Conservation (phyloP, 2,113 vertebrate genomes). For the Oxyura jamaicensis region DNA sequence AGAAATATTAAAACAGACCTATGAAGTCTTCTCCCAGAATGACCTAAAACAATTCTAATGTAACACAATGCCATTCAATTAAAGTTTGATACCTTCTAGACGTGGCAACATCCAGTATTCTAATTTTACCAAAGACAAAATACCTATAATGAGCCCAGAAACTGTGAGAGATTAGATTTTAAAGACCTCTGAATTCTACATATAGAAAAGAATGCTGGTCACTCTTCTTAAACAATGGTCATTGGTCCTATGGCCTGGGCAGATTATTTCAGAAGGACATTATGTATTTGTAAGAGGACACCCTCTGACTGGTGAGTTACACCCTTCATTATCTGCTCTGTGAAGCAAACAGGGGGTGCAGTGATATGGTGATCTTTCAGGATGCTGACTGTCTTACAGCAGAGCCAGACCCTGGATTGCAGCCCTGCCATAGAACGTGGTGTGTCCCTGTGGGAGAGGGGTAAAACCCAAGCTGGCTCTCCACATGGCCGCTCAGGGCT, state of each 20-base stretch:
- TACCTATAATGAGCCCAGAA: background rate
- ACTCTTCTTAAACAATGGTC: background rate
- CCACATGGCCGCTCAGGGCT: background rate
- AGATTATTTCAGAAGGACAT: background rate
- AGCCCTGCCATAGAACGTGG: accelerated
- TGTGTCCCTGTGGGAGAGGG: background rate
- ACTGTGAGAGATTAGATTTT: background rate
- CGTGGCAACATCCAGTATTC: background rate
- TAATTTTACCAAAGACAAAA: background rate
- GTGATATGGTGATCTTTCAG: accelerated
- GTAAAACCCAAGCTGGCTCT: background rate
- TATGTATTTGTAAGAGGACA: background rate
- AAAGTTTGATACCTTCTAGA: background rate
- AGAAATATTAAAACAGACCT: background rate
- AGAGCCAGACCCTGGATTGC: background rate
- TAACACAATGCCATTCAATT: background rate
- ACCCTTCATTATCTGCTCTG: background rate
- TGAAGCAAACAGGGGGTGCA: background rate
- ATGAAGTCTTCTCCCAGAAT: background rate
- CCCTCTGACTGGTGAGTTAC: background rate
- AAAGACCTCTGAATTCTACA: background rate
- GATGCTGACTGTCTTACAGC: background rate
- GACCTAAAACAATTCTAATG: background rate
- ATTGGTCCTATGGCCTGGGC: background rate
- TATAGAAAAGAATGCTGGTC: background rate